Evolutionary conservation across 2,888 invertebrate species (phyloP), one percentile per base, ranked within the genome.

Genomic region (Euclidia mi): DNA sequence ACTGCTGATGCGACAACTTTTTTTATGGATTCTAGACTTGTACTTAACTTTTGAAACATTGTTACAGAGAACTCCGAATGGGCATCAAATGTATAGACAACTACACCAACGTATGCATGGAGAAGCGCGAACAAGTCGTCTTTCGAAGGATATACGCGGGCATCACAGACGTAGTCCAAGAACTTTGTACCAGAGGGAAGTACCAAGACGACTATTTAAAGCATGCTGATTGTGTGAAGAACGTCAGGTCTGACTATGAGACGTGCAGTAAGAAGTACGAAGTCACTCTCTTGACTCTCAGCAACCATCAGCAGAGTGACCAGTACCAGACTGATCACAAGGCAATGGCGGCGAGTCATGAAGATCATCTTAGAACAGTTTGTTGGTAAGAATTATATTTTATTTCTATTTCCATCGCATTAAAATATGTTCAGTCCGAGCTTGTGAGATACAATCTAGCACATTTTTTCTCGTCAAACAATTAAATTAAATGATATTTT

Each of bases 161-260:
- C 0, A 96, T 97, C 57, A 96, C 96, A 40, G 95, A 96, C 69
- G 97, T 97, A 53, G 96, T 98, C 43, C 95, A 96, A 71, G 97
- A 98, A 76, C 92, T 98, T 11, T 98, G 98, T 88, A 96, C 95
- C 40, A 96, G 96, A 60, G 97, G 97, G 12, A 95, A 95, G 32
- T 98, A 97, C 84, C 97, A 98, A 82, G 96, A 96, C 70, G 97
- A 97, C 81, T 98, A 97, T 80, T 86, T 98, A 52, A 95, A 95
- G 68, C 97, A 98, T 81, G 97, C 97, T 0, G 96, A 96, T 7
- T 98, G 98, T 81, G 97, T 98, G 83, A 96, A 96, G 76, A 95
- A 95, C 65, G 97, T 97, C 7, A 95, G 97, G 56, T 89, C 95
- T 1, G 96, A 97, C 69, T 97, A 97, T 76, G 97, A 97, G 81